Evolutionary conservation across 1,140 invertebrate species (phyloP).

Genomic region (Eurosta solidaginis): DNA sequence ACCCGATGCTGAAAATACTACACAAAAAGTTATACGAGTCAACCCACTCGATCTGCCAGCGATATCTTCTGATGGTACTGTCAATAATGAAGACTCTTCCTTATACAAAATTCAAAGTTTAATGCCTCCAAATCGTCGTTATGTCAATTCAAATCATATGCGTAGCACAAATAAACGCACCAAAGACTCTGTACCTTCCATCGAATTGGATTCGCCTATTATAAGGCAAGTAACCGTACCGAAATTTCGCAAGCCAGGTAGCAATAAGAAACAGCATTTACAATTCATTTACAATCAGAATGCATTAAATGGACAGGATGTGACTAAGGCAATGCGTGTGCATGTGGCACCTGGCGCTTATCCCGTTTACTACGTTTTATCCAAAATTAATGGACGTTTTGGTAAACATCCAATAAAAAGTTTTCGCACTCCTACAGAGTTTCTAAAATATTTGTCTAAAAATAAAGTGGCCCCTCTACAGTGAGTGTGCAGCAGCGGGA

Average conservation of each 20-base stretch:
- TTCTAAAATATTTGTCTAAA: constrained; percentile 52
- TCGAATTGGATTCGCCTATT: neutral
- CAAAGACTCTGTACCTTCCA: neutral
- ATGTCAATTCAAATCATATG: constrained; percentile 49
- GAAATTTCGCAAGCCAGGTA: neutral
- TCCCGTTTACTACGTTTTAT: constrained; percentile 53
- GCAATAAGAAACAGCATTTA: constrained; percentile 38
- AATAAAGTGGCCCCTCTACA: constrained; percentile 38
- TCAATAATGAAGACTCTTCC: constrained; percentile 47
- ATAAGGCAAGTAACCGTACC: neutral
- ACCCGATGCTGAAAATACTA: constrained; percentile 46
- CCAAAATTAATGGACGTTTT: constrained; percentile 55
- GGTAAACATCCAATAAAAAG: constrained; percentile 55
- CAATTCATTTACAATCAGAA: constrained; percentile 43
- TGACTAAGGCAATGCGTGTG: constrained; percentile 43
- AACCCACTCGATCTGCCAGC: constrained; percentile 48
- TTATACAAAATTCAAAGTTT: constrained; percentile 50
- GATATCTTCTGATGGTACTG: constrained; percentile 42
- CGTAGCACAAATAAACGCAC: constrained; percentile 24
- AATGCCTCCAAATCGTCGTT: constrained; percentile 39
- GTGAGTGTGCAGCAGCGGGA: neutral
- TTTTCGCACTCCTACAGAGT: constrained; percentile 46
- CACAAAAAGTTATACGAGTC: constrained; percentile 53
- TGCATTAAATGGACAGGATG: neutral
- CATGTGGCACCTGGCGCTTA: constrained; percentile 53